Evolutionary conservation across 2,888 invertebrate genomes (phyloP), one percentile per base, ranked within the genome.

Genomic region (Glyphotaelius pellucidus): DNA sequence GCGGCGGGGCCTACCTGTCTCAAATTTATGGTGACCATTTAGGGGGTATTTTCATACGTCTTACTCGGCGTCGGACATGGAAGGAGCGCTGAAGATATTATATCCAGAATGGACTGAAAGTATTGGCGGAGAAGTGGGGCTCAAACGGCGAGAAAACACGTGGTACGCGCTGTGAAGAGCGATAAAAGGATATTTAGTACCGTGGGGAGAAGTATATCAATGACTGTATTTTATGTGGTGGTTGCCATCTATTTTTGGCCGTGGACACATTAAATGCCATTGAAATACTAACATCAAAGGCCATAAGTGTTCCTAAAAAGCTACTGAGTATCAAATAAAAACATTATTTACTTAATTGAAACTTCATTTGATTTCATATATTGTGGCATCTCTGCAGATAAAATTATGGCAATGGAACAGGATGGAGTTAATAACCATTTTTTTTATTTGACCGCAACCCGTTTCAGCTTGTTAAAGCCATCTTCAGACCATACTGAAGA

Each of bases 11-110:
- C 31, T 90, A 91, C 92, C 92, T 91, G 86, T 81, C 81, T 80
- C 84, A 84, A 92, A 92, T 92, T 92, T 91, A 92, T 91, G 91
- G 89, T 90, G 92, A 92, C 90, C 91, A 90, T 90, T 92, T 84
- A 84, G 83, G 90, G 91, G 91, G 85, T 91, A 91, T 90, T 91
- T 90, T 89, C 89, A 80, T 42, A 81, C 89, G 52, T 81, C 87
- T 80, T 86, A 87, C 86, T 90, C 80, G 81, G 87, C 87, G 47
- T 19, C 32, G 52, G 87, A 87, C 87, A 38, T n/a, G 14, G 38
- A 12, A 38, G 12, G 25, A 85, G 14, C 85, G 30, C 52, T 52
- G 25, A 87, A 87, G 47, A 87, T 87, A 87, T 87, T 31, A 87
- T 32, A 87, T 87, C 52, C 30, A 30, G 30, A 52, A 52, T 47